Base-by-base conservation (phyloP, 2,888 invertebrate species). In the Seira sanloemensis region DNA sequence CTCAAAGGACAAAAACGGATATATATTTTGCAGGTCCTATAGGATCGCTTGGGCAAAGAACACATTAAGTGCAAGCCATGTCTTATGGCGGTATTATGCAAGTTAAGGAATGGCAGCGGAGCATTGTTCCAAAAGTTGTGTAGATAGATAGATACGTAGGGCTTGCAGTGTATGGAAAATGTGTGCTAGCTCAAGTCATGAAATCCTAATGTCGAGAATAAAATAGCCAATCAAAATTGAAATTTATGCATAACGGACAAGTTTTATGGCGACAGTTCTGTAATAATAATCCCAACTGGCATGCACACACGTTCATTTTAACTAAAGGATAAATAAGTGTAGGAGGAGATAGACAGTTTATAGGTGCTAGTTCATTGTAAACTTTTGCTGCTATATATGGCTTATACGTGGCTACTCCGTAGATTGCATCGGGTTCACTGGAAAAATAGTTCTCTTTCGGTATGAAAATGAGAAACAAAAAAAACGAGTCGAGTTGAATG, bases 191-290 rank as follows among this genome's bases (percentile, higher is more conserved):
- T 50, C 76, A 77, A 82, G 82, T 78, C 78, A 78, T 78, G 84
- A 84, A 84, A 84, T 84, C 84, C 78, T 84, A 84, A 84, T 80
- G 80, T 80, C 67, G 80, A 68, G 80, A 80, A 80, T 80, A 80
- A 80, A 80, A 80, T 84, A 84, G 84, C 84, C 84, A 84, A 84
- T 84, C 84, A 84, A 78, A 84, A 84, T 84, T 84, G 78, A 84
- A 78, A 84, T 84, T 84, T 78, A 84, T 78, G 78, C 77, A 84
- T 84, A 84, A 78, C 84, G 78, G 78, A 78, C 78, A 78, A 84
- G 83, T 78, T 84, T 84, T 84, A 84, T 84, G 84, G 84, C 78
- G 84, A 78, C 84, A 84, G 77, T 84, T 84, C 74, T 73, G 69
- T 84, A 73, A 78, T 84, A 84, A 76, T 82, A 82, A n/a, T 76